Evolutionary conservation across 2,113 vertebrate genomes (phyloP).

Genomic region (Archocentrus centrarchus): DNA sequence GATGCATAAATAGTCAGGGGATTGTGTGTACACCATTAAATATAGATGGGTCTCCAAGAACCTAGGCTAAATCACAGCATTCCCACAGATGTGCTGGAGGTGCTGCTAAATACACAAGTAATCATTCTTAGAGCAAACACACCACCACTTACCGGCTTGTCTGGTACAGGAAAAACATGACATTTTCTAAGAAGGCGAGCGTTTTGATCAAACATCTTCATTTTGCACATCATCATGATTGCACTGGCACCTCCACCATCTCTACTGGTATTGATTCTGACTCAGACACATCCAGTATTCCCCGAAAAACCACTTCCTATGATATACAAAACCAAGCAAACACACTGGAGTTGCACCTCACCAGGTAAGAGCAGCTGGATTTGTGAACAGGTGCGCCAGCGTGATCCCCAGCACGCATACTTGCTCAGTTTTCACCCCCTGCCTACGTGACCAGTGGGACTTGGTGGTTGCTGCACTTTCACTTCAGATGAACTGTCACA

Average conservation of each 20-base stretch:
- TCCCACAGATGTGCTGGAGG: constrained; percentile 57
- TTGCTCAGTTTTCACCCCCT: constrained; percentile 33
- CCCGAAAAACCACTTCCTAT: not conserved
- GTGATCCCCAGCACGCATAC: constrained; percentile 31
- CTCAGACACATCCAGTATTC: constrained; percentile 1
- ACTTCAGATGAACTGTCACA: constrained; percentile 49
- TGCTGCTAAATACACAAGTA: constrained; percentile 61
- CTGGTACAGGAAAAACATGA: constrained; percentile 6
- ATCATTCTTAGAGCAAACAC: constrained; percentile 44
- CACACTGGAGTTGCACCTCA: not conserved
- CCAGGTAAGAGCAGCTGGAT: constrained; percentile 57
- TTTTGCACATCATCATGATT: not conserved
- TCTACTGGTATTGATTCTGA: not conserved
- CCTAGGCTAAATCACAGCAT: constrained; percentile 57
- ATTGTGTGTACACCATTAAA: constrained; percentile 71
- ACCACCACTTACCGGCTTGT: not conserved
- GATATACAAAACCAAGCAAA: constrained; percentile 10
- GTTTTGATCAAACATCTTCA: not conserved
- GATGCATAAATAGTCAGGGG: constrained; percentile 59
- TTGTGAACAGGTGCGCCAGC: constrained; percentile 47
- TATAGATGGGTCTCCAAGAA: constrained; percentile 66
- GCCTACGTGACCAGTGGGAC: constrained; percentile 24
- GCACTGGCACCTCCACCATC: not conserved
- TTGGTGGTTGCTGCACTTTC: constrained; percentile 34
- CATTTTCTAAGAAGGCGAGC: not conserved